Evolutionary conservation across 2,797 vertebrate species (phyloP), one percentile per base, ranked within the genome.

Genomic region (Tragopan temminckii): DNA sequence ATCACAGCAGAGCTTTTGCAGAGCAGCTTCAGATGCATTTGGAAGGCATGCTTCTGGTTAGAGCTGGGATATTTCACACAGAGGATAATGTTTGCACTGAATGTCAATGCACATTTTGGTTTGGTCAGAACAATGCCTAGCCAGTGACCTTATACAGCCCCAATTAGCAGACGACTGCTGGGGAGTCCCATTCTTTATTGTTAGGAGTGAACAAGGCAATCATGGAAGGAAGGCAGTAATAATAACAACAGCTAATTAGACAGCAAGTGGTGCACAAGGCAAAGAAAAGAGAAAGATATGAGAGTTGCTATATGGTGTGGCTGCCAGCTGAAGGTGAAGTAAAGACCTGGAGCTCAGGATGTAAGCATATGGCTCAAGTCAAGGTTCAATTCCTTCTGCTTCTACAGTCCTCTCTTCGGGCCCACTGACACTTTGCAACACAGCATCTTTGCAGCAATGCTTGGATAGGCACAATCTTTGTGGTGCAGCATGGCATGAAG

Each of bases 121-220:
- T 94, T 80, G 80, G 70, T 76, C 58, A 33, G 75, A 84, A 76
- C 91, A 94, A 95, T 91, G 80, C 75, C 57, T 67, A 35, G 36
- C 20, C 80, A 59, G 79, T 96, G 95, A 97, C 95, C 94, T 97
- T 88, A 68, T 88, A 86, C 91, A 83, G 93, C 68, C 91, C 91
- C 88, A 95, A 94, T 94, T 96, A 96, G 85, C 93, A 93, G 91
- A 80, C 90, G 94, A 89, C 81, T 91, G 80, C 82, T 76, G 77
- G 81, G 80, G 76, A 95, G 91, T 74, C 20, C 0, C 64, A 93
- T 92, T 95, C 71, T 79, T 95, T 81, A 76, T 87, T 90, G 92
- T 92, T 91, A 86, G 87, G 91, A 87, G 87, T 29, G 93, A 94
- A 97, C 66, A 88, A 85, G 75, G 90, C 89, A 88, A 95, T 93